Evolutionary conservation across 2,888 invertebrate species (phyloP), one percentile per base, ranked within the genome.

Genomic region (Alitta virens): DNA sequence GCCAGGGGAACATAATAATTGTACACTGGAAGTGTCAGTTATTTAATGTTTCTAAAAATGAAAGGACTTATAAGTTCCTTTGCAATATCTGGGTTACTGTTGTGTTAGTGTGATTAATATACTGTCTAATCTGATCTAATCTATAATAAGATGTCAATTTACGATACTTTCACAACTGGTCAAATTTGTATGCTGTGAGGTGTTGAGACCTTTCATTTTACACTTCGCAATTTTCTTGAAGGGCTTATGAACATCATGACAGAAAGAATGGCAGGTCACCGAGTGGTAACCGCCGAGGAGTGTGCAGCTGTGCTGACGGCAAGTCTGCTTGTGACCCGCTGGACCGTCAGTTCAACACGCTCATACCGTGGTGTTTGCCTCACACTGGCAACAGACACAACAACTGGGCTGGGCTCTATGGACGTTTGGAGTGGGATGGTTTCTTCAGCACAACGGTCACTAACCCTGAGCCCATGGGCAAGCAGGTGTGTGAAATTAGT

Each of bases 391-490:
- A 91, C 83, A 81, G 91, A 21, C 91, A 92, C 81, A 91, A 91
- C 82, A 85, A 92, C 83, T 92, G 92, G 92, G 88, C 91, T 0
- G 93, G 92, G 0, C 86, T 92, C 40, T 93, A 92, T 75, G 92
- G 86, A 1, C 86, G 92, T 38, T 80, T 92, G 14, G 88, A 89
- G 67, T 91, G 91, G 91, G 88, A 90, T 73, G 91, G 91, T 2
- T 91, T 89, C 84, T 92, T 92, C 82, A 88, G 89, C 71, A 92
- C 92, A 0, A 92, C 91, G 0, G 78, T 83, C 50, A 85, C 85
- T 21, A 92, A 92, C 83, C 92, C 92, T 23, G 92, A 92, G 79
- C 92, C 92, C 1, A 92, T 92, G 91, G 91, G 91, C 67, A 92
- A 92, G 85, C 71, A 81, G 79, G 92, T 86, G 25, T 23, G 52